Percentiles rank a stretch among this genome's conserved stretches.
phyloP scores from a whole-genome alignment of 1,140 invertebrate genomes.

The Conopomorpha cramerella region DNA sequence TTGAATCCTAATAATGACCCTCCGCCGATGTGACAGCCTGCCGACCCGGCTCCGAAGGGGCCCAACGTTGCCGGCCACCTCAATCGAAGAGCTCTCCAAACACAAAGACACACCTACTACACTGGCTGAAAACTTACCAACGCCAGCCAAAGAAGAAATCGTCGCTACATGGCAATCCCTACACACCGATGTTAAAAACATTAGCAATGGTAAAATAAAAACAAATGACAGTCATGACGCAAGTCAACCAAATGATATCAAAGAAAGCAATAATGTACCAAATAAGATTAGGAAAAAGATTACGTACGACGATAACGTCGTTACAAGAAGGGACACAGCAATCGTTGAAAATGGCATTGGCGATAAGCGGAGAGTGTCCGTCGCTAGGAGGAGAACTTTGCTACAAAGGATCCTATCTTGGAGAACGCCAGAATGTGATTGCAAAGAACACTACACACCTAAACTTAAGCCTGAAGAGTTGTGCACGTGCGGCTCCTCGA shows the following conservation, averaged over 20 bases:
- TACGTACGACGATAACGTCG: constrained; percentile 22
- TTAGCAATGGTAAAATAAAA: constrained; percentile 36
- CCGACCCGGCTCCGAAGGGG: constrained; percentile 27
- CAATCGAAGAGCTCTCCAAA: constrained; percentile 10
- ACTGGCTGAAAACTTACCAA: constrained; percentile 25
- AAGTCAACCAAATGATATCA: constrained; percentile 17
- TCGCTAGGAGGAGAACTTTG: constrained; percentile 26
- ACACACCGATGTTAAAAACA: constrained; percentile 41
- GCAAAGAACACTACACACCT: constrained; percentile 19
- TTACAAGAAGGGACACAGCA: constrained; percentile 18
- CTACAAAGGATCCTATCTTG: constrained; percentile 43
- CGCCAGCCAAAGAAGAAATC: constrained; percentile 31
- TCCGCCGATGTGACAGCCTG: constrained; percentile 48
- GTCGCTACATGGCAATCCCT: constrained; percentile 53
- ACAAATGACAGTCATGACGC: constrained; percentile 14
- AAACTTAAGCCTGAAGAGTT: constrained; percentile 20
- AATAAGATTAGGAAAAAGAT: constrained; percentile 29
- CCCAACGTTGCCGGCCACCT: constrained; percentile 13
- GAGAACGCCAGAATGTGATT: constrained; percentile 39
- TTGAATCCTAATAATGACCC: constrained; percentile 36
- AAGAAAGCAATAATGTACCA: constrained; percentile 19
- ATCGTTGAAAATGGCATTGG: constrained; percentile 23
- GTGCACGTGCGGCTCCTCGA: constrained; percentile 33
- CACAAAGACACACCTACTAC: constrained; percentile 31
- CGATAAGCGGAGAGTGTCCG: constrained; percentile 18